These are phyloP conservation scores for Agrypnus murinus DNA, from an alignment of 2,888 invertebrate genomes.

Conservation along the genomic window DNA sequence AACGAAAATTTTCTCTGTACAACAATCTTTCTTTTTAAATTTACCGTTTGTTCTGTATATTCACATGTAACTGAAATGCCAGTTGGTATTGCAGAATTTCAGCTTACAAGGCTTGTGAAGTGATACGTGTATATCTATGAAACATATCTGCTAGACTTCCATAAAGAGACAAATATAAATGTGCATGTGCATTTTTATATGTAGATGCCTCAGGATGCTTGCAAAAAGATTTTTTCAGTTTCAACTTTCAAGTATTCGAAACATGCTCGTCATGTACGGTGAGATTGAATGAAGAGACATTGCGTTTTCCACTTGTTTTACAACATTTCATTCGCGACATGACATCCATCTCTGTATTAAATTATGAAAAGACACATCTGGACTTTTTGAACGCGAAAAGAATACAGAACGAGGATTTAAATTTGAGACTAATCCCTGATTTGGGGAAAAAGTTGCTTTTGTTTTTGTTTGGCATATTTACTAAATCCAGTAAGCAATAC, in stretches of 20 bases:
- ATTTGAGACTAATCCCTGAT: slow-evolving; percentile 27
- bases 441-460: slow-evolving; percentile 15
- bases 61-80: too few relatives aligned
- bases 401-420: slow-evolving; percentile 24
- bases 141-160: too few relatives aligned
- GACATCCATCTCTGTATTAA: slow-evolving; percentile 30
- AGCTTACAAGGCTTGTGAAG: too few relatives aligned
- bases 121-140: too few relatives aligned
- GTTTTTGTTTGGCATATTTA: slow-evolving; percentile 4
- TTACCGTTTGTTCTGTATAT: too few relatives aligned
- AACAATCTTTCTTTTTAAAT: too few relatives aligned
- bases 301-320: slow-evolving; percentile 18
- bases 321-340: slow-evolving; percentile 23
- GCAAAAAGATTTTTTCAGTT: not conserved
- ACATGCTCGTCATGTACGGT: slow-evolving; percentile 12
- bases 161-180: too few relatives aligned
- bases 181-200: too few relatives aligned
- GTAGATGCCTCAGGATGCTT: not conserved
- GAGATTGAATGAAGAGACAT: slow-evolving; percentile 10
- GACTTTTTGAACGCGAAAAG: slow-evolving; percentile 24
- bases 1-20: too few relatives aligned
- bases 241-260: not conserved
- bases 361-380: slow-evolving; percentile 32
- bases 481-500: not conserved
- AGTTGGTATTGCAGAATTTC: too few relatives aligned